Evolutionary conservation across 2,888 invertebrate species (phyloP).

Genomic region (Cataglyphis altisquamis): DNA sequence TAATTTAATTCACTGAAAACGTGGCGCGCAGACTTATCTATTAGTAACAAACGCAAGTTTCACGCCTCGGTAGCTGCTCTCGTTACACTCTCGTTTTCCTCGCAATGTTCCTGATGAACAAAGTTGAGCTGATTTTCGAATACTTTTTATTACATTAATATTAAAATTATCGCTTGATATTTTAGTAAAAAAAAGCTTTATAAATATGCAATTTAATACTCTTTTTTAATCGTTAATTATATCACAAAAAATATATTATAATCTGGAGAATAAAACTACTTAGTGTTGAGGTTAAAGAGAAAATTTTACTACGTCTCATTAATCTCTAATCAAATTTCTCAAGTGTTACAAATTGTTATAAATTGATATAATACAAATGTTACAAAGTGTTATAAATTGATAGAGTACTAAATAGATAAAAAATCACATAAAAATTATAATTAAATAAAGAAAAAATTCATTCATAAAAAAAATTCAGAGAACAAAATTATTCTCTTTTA

Average conservation of each 20-base stretch:
- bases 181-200: background rate
- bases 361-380: background rate
- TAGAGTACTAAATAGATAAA: background rate
- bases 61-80: background rate
- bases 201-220: background rate
- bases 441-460: background rate
- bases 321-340: background rate
- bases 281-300: background rate
- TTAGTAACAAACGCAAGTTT: constrained; percentile 19
- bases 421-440: no score
- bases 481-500: background rate
- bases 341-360: background rate
- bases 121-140: background rate
- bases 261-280: background rate
- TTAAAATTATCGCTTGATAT: background rate
- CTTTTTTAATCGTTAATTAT: background rate
- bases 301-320: background rate
- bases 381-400: background rate
- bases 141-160: background rate
- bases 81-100: background rate
- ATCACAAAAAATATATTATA: background rate
- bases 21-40: background rate
- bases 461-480: background rate
- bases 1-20: constrained; percentile 67
- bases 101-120: background rate